Conservation (phyloP, 1,140 invertebrate genomes). For the Pogonomyrmex barbatus region DNA sequence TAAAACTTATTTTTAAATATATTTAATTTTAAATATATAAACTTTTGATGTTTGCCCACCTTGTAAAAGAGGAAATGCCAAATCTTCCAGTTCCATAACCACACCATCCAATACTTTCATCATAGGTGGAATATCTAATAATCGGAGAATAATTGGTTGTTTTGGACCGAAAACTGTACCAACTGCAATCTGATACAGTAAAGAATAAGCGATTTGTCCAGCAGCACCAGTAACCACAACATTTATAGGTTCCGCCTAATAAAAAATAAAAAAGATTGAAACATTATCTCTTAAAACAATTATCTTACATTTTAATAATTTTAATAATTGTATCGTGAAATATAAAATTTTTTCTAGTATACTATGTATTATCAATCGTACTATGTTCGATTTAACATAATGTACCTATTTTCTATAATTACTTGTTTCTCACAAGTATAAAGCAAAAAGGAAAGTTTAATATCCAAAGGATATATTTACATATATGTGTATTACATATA, state of each 20-base stretch:
- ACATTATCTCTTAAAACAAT: neutral
- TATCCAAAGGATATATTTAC: neutral
- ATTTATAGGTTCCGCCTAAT: slow-evolving; percentile 92
- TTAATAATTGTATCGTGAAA: neutral
- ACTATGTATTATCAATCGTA: slow-evolving; percentile 7
- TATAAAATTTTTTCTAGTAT: neutral
- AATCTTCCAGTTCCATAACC: slow-evolving; percentile 98
- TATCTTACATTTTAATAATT: neutral
- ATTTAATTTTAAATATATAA: neutral
- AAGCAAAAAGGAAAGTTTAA: neutral
- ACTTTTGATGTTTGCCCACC: slow-evolving; percentile 81
- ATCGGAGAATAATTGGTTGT: slow-evolving; percentile 95
- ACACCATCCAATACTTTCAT: slow-evolving; percentile 98
- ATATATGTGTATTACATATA: neutral
- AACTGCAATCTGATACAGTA: slow-evolving; percentile 97
- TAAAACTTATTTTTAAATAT: neutral
- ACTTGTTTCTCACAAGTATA: neutral
- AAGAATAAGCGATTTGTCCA: slow-evolving; percentile 99
- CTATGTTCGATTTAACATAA: neutral
- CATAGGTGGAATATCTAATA: slow-evolving; percentile 98
- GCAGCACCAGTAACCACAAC: slow-evolving; percentile 99
- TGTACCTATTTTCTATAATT: neutral
- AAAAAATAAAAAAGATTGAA: slow-evolving; percentile 5
- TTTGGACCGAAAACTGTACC: slow-evolving; percentile 98
- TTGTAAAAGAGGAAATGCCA: slow-evolving; percentile 95